phyloP scores from a whole-genome alignment of 2,888 invertebrate genomes.

The Gastrophysa polygoni region DNA sequence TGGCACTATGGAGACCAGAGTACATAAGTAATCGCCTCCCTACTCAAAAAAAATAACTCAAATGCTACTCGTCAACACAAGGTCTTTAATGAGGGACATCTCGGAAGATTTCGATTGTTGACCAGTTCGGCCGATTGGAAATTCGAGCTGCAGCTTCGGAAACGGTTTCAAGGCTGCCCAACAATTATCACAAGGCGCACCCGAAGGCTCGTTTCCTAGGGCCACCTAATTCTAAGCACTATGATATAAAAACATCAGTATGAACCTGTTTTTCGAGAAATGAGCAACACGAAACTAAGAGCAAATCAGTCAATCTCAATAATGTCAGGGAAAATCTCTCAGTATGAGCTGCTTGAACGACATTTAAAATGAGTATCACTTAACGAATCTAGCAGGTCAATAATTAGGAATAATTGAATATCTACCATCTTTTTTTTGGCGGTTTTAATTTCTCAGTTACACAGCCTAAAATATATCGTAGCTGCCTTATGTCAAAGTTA shows the following conservation, averaged over 20 bases:
- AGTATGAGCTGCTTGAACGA: neutral
- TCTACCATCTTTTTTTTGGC: too few relatives aligned
- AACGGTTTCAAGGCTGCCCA: slow-evolving; percentile 44
- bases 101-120: too few relatives aligned
- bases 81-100: neutral
- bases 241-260: slow-evolving; percentile 52
- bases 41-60: neutral
- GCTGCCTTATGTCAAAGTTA: neutral
- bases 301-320: slow-evolving; percentile 42
- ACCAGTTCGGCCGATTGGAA: neutral
- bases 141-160: slow-evolving; percentile 35
- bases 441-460: too few relatives aligned
- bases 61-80: neutral
- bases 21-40: neutral
- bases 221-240: slow-evolving; percentile 47
- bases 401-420: too few relatives aligned
- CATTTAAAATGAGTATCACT: neutral
- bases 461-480: too few relatives aligned
- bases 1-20: slow-evolving; percentile 36
- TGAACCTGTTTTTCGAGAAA: slow-evolving; percentile 49
- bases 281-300: slow-evolving; percentile 53
- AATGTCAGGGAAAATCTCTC: neutral
- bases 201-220: slow-evolving; percentile 40
- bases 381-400: neutral
- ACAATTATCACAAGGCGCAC: slow-evolving; percentile 56